Evolutionary conservation across 2,888 invertebrate genomes (phyloP), one percentile per base, ranked within the genome.

Genomic region (Hedychridium roseum): DNA sequence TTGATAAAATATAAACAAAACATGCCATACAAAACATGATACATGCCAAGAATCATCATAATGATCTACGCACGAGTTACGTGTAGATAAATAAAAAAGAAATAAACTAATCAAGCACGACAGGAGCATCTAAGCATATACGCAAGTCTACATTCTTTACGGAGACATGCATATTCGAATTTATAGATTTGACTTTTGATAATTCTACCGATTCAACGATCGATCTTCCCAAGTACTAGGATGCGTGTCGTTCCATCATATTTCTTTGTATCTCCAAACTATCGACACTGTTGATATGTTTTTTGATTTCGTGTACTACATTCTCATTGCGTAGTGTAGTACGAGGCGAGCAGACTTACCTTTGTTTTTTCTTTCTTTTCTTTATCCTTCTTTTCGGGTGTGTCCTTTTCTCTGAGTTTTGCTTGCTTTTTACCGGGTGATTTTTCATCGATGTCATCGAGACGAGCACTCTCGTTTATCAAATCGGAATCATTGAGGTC

Each of bases 281-380:
- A n/a, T n/a, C n/a, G n/a, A n/a, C n/a, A n/a, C n/a, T n/a, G n/a
- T n/a, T n/a, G n/a, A n/a, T n/a, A n/a, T n/a, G n/a, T n/a, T n/a
- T n/a, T n/a, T n/a, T n/a, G n/a, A n/a, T n/a, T n/a, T n/a, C n/a
- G n/a, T n/a, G n/a, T n/a, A n/a, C n/a, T n/a, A n/a, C n/a, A n/a
- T n/a, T n/a, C n/a, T n/a, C n/a, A n/a, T n/a, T n/a, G n/a, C n/a
- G n/a, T n/a, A n/a, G n/a, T n/a, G n/a, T n/a, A n/a, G n/a, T n/a
- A n/a, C n/a, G n/a, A n/a, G n/a, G n/a, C n/a, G n/a, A n/a, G 42
- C 35, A 31, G 42, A 16, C 62, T 76, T 79, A 82, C 83, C 82
- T 83, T 83, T 1, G 78, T 66, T 70, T 80, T 82, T 38, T 81
- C 81, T 66, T 80, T 79, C 66, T 81, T 82, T 54, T 82, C 81